Percentiles rank a stretch among this genome's conserved stretches.
These are phyloP conservation scores for Bujurquina vittata DNA, from an alignment of 2,113 vertebrate species.

Conservation along the genomic window DNA sequence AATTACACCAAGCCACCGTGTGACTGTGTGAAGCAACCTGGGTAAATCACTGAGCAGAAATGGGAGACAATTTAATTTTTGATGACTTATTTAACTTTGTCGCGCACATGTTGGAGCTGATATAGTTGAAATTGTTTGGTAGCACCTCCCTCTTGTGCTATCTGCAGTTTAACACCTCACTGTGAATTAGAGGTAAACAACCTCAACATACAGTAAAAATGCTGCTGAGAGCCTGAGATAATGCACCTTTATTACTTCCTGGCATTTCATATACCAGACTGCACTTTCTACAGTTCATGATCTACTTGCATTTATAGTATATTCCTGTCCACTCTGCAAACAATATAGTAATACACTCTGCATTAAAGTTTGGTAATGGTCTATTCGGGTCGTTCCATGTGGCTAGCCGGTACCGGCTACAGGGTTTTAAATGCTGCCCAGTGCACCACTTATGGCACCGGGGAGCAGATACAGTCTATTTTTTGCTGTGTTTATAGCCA, in stretches of 20 bases:
- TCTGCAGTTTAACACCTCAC: not conserved
- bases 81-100: not conserved
- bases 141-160: not conserved
- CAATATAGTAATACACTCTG: not conserved
- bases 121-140: not conserved
- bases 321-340: not conserved
- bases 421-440: constrained; percentile 5
- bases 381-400: constrained; percentile 26
- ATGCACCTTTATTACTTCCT: constrained; percentile 5
- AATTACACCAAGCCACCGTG: constrained; percentile 39
- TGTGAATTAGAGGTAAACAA: constrained; percentile 5
- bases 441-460: constrained; percentile 5
- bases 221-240: not conserved
- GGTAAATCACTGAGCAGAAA: constrained; percentile 24
- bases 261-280: not conserved
- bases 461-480: constrained; percentile 1
- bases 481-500: not conserved
- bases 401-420: not conserved
- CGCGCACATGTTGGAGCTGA: not conserved
- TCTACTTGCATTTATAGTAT: constrained; percentile 3
- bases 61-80: not conserved
- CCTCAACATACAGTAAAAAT: not conserved
- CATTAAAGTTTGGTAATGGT: constrained; percentile 15
- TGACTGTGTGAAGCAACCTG: not conserved
- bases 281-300: not conserved